These are phyloP conservation scores for Stigmatopora argus DNA, from an alignment of 2,113 vertebrate species.

Conservation along the genomic window DNA sequence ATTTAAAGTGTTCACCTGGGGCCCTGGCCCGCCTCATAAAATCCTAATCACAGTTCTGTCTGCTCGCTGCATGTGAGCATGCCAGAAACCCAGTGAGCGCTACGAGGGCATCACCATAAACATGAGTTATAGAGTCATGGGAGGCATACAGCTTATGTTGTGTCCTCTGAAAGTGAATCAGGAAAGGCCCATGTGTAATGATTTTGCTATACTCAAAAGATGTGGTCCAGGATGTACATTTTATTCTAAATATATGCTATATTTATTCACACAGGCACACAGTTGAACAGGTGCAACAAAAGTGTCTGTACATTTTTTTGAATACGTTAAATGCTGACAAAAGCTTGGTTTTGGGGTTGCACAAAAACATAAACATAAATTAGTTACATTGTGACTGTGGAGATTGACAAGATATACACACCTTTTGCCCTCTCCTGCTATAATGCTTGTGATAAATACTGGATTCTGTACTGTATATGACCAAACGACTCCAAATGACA, in stretches of 20 bases:
- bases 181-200: conserved; percentile 34
- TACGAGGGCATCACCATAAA: conserved; percentile 45
- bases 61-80: conserved; percentile 12
- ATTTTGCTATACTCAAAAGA: conserved; percentile 47
- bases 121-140: conserved; percentile 60
- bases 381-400: background rate
- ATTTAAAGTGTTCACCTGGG: conserved; percentile 56
- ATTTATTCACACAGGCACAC: no score
- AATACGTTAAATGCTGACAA: no score
- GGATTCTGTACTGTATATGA: no score
- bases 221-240: conserved; percentile 14
- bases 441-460: no score
- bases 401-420: background rate
- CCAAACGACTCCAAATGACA: no score
- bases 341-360: no score
- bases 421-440: background rate
- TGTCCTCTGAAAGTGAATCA: conserved; percentile 45
- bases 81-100: conserved; percentile 44
- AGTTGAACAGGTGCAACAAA: no score
- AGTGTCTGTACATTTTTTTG: no score
- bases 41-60: conserved; percentile 54
- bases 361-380: background rate
- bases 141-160: conserved; percentile 37
- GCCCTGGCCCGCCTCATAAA: conserved; percentile 56
- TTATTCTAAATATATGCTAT: no score